phyloP scores from a whole-genome alignment of 2,113 vertebrate genomes.

The Cygnus atratus region DNA sequence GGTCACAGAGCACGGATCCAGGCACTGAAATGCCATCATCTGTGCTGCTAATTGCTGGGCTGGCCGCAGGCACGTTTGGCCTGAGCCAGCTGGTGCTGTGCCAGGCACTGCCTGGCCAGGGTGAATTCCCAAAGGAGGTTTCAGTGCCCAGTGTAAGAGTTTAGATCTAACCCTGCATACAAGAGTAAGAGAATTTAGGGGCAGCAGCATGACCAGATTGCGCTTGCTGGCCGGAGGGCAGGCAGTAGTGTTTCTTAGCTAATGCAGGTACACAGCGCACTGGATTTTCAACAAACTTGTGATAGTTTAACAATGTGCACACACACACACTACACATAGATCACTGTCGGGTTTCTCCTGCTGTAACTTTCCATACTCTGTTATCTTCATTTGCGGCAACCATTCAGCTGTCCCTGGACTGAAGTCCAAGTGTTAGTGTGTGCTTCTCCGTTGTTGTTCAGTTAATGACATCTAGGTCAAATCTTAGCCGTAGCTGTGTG shows the following conservation, averaged over 20 bases:
- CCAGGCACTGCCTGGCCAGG: neutral
- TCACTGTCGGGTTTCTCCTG: neutral
- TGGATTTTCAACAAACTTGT: accelerated
- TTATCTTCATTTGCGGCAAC: neutral
- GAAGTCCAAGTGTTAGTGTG: neutral
- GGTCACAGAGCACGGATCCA: neutral
- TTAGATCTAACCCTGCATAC: neutral
- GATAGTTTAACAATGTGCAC: neutral
- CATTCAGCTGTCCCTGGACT: neutral
- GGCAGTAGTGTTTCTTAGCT: accelerated
- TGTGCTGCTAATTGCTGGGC: neutral
- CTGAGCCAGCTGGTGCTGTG: neutral
- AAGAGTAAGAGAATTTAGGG: neutral
- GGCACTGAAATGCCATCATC: neutral
- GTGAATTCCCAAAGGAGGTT: neutral
- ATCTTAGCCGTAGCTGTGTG: neutral
- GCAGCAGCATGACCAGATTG: neutral
- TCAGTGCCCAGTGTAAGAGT: accelerated
- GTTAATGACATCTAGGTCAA: neutral
- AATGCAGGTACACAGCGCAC: accelerated
- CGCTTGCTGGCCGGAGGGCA: neutral
- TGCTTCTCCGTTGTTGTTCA: neutral
- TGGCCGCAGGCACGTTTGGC: neutral
- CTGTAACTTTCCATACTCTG: neutral
- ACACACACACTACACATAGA: accelerated